phyloP scores from a whole-genome alignment of 2,113 vertebrate genomes.

The Pipa parva region DNA sequence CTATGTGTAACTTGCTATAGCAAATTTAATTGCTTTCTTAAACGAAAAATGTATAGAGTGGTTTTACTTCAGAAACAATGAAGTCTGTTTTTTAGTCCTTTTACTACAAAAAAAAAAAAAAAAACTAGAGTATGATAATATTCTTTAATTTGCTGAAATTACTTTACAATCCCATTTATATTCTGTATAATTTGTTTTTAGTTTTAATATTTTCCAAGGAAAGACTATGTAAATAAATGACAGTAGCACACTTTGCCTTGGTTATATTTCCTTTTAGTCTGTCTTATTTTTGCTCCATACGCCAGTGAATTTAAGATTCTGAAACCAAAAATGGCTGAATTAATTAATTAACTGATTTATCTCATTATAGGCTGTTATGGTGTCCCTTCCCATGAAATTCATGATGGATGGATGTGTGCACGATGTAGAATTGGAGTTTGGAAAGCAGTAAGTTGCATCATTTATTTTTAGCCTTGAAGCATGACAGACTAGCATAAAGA shows the following conservation, averaged over 20 bases:
- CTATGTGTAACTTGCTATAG: too few relatives aligned
- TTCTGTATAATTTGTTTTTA: too few relatives aligned
- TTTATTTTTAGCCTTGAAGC: conserved; percentile 41
- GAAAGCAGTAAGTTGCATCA: conserved; percentile 76
- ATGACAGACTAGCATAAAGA: conserved; percentile 18
- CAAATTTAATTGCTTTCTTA: too few relatives aligned
- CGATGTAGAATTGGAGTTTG: conserved; percentile 78
- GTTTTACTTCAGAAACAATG: too few relatives aligned
- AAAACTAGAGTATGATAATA: too few relatives aligned
- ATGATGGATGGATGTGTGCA: conserved; percentile 81
- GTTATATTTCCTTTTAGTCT: conserved; percentile 25
- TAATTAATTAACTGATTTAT: conserved; percentile 41
- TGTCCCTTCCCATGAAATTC: conserved; percentile 71
- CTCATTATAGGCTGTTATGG: conserved; percentile 88
- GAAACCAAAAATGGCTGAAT: conserved; percentile 43
- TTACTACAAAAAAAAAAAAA: too few relatives aligned
- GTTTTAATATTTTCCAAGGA: too few relatives aligned
- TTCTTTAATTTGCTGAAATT: too few relatives aligned
- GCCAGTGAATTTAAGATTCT: conserved; percentile 37
- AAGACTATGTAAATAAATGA: conserved; percentile 1
- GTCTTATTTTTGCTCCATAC: conserved; percentile 25
- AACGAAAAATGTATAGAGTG: too few relatives aligned
- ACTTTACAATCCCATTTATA: too few relatives aligned
- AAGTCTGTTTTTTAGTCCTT: too few relatives aligned
- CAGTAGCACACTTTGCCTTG: conserved; percentile 26